Evolutionary conservation across 2,113 vertebrate genomes (phyloP), one percentile per base, ranked within the genome.

Genomic region (Paradoxurus hermaphroditus): DNA sequence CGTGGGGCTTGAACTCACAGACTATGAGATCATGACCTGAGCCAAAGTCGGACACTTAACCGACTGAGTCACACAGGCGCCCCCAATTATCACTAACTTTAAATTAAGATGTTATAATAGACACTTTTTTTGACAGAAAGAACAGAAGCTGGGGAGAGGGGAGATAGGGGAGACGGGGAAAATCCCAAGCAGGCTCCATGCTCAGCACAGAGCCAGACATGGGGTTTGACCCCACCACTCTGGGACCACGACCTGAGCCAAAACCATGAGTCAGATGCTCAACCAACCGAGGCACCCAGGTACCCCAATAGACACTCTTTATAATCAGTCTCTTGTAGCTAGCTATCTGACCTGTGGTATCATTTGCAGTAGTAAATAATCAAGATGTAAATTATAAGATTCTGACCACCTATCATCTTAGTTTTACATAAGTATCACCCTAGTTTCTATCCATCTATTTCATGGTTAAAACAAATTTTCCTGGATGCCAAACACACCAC

Each of bases 61-160:
- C 56, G 2, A 56, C 56, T 8, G 56, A 59, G 21, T 21, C 56
- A 59, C 56, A 59, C 21, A 59, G 56, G 56, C 56, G 7, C 56
- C 56, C 21, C 56, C 12, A 90, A 84, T 67, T 79, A 95, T 14
- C 56, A 49, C 25, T 25, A 94, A 91, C 27, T 93, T 85, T 51
- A 86, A 97, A 86, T 59, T 90, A 79, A 97, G 41, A 94, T 70
- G 46, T 83, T 88, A 67, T 4, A 95, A 89, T 3, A 97, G 31
- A 84, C 27, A 67, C 46, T 91, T 63, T 77, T 46, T 86, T 59
- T 23, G 56, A 59, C 19, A 59, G 56, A 59, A 21, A 23, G 21
- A 59, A 59, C 21, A 59, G 56, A 23, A 59, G 56, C 56, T 7
- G 3, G 56, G 56, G 8, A 59, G 21, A 53, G 18, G 5, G 18